phyloP scores from a whole-genome alignment of 1,140 invertebrate species.

The Zaprionus tsacasi region DNA sequence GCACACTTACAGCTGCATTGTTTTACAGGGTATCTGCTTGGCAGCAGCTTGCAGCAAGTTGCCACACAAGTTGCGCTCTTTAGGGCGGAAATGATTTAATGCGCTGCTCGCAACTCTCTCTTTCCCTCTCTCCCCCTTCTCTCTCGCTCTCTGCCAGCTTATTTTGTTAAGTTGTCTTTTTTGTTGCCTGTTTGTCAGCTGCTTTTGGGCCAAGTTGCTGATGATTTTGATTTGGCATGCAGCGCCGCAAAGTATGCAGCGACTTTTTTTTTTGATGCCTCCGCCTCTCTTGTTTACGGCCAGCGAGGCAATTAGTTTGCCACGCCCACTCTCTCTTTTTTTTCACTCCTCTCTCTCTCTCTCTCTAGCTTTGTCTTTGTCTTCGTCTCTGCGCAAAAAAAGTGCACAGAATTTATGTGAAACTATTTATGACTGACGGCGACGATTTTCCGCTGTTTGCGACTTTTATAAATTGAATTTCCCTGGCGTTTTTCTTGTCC shows the following conservation, averaged over 20 bases:
- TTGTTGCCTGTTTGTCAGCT: conserved; percentile 9
- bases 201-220: conserved; percentile 29
- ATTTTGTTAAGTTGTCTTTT: conserved; percentile 69
- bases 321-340: too few species aligned
- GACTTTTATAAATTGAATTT: conserved; percentile 15
- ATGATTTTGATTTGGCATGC: conserved; percentile 67
- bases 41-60: conserved; percentile 33
- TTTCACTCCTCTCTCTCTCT: background rate
- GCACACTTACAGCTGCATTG: background rate
- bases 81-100: conserved; percentile 82
- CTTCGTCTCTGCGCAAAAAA: background rate
- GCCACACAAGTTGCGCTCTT: conserved; percentile 60
- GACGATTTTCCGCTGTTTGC: conserved; percentile 22
- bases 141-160: conserved; percentile 44
- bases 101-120: conserved; percentile 67
- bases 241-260: conserved; percentile 61
- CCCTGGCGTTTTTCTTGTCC: background rate
- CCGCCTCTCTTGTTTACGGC: conserved; percentile 54
- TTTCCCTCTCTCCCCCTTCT: too few species aligned
- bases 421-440: conserved; percentile 47
- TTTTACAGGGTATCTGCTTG: background rate
- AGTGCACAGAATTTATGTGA: conserved; percentile 34
- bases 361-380: background rate
- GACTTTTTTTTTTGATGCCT: conserved; percentile 23
- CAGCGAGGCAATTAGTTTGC: conserved; percentile 74